Base-by-base conservation (phyloP, 2,888 invertebrate genomes). In the Drosophila planitibia region DNA sequence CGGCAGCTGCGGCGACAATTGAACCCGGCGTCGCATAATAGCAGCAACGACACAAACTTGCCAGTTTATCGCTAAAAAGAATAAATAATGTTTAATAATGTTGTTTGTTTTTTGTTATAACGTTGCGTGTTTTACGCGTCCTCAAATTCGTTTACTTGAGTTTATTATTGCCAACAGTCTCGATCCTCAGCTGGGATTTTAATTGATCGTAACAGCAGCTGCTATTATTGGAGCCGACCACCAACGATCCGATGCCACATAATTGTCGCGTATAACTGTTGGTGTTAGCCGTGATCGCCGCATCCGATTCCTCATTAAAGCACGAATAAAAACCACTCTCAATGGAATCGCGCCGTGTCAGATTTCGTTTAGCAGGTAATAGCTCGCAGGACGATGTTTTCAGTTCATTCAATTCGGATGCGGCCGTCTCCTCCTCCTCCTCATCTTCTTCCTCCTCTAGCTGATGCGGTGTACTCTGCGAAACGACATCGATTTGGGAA, bases 301-400 rank as follows among this genome's bases (percentile, higher is more conserved):
- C 95, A 91, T 96, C 96, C 76, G 96, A 95, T 91, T 96, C 96
- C 91, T 96, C 97, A 89, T 97, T 97, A 76, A 97, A 96, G 85
- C 97, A 97, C 65, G 97, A 97, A 94, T 97, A 98, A 92, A 98
- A 97, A 28, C 98, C 98, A 82, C 97, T 97, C 93, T 98, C 98
- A 92, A 97, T 97, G 28, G 97, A 97, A 67, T 97, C 97, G 54
- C 97, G 95, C 25, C 97, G 94, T 39, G 96, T 94, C n/a, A 96
- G 93, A n/a, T 92, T 88, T 58, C 82, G 68, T 79, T 93, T 87
- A 37, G 91, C 74, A 2, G 88, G 91, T 64, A 85, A 81, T 55
- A 81, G 22, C n/a, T 89, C 84, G 64, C 89, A 82, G 68, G 80
- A 71, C 28, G 28, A n/a, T 82, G 57, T 85, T 63, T 91, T 92